Percentiles rank a stretch among this genome's conserved stretches.
These are phyloP conservation scores for Phasia obesa DNA, from an alignment of 2,888 invertebrate species.

Conservation along the genomic window DNA sequence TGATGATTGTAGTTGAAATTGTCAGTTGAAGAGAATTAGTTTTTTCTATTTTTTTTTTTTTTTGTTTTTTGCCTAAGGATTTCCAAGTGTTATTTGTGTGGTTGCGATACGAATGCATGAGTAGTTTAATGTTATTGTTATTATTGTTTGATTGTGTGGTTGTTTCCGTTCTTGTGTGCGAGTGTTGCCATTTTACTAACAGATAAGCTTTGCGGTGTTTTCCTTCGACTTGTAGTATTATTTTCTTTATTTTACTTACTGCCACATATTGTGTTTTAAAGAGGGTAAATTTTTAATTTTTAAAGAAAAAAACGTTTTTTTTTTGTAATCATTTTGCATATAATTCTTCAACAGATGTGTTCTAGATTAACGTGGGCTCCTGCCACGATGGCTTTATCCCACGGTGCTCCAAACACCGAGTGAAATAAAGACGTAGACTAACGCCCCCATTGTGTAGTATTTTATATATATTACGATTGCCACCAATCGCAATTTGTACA, in stretches of 20 bases:
- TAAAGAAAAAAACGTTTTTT: too few species aligned
- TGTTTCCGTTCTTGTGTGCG: slow-evolving; percentile 4
- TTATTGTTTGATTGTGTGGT: slow-evolving; percentile 52
- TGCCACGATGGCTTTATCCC: too few species aligned
- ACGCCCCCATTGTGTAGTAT: too few species aligned
- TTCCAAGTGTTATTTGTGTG: slow-evolving; percentile 46
- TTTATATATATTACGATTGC: too few species aligned
- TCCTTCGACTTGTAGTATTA: slow-evolving; percentile 17
- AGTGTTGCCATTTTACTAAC: slow-evolving; percentile 57
- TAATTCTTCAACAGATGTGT: too few species aligned
- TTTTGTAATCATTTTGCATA: too few species aligned
- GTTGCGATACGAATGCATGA: slow-evolving; percentile 29
- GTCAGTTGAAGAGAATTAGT: neutral
- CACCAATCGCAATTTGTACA: too few species aligned
- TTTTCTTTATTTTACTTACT: slow-evolving; percentile 33
- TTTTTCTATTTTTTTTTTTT: neutral
- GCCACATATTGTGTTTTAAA: slow-evolving; percentile 37
- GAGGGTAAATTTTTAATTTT: slow-evolving; percentile 4
- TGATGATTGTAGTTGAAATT: slow-evolving; percentile 35
- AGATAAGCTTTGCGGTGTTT: slow-evolving; percentile 52
- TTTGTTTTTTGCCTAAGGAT: slow-evolving; percentile 40
- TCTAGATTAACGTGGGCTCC: too few species aligned
- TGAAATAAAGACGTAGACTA: too few species aligned
- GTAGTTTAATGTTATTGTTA: slow-evolving; percentile 55
- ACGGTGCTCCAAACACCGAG: too few species aligned